Conservation (phyloP, 2,888 invertebrate genomes). For the Abscondita cerata region DNA sequence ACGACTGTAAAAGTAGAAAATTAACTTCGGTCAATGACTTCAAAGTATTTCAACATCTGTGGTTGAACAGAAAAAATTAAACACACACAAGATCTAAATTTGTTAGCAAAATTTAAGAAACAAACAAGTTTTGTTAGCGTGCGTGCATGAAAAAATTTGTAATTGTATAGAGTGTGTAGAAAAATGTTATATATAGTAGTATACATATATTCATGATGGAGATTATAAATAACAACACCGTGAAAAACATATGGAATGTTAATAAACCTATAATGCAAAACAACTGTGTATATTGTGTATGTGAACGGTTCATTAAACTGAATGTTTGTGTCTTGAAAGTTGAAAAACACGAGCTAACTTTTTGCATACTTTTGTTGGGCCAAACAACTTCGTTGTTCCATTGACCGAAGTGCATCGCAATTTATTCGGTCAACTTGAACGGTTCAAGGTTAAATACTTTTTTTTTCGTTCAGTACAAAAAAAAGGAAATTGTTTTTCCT, state of each 20-base stretch:
- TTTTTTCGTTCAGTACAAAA: slow-evolving; percentile 7
- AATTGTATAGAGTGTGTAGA: no score
- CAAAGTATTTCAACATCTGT: slow-evolving; percentile 29
- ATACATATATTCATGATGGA: background rate
- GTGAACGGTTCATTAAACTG: slow-evolving; percentile 31
- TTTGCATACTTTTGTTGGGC: slow-evolving; percentile 35
- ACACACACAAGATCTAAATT: background rate
- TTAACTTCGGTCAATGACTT: slow-evolving; percentile 15
- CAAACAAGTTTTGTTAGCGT: no score
- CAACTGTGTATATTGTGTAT: slow-evolving; percentile 25
- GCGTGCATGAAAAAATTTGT: no score
- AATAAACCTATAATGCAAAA: slow-evolving; percentile 28
- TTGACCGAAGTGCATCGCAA: slow-evolving; percentile 36
- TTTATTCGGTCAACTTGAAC: slow-evolving; percentile 36
- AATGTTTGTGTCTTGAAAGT: slow-evolving; percentile 28
- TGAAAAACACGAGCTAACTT: slow-evolving; percentile 29
- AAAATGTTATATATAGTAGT: background rate
- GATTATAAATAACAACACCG: slow-evolving; percentile 9
- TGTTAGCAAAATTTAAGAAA: no score
- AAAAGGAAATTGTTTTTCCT: background rate
- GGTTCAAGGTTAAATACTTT: slow-evolving; percentile 30
- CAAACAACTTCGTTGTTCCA: slow-evolving; percentile 37
- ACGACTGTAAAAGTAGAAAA: slow-evolving; percentile 12
- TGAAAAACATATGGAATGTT: slow-evolving; percentile 13
- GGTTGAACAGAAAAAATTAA: slow-evolving; percentile 8